Conservation (phyloP, 1,140 invertebrate species). For the Parapsyche elsis region DNA sequence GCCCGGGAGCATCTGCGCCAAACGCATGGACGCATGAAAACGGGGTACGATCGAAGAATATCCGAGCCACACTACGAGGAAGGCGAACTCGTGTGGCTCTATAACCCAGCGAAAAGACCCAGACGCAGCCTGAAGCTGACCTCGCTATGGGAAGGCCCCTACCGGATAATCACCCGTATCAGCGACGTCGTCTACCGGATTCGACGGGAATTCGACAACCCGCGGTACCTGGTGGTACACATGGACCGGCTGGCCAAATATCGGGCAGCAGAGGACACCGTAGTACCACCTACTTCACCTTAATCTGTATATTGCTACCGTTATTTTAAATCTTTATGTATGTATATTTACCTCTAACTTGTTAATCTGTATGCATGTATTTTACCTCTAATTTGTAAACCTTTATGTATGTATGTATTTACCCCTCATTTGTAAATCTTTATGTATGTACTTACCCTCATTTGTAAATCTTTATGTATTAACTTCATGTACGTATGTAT, state of each 20-base stretch:
- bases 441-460: no score
- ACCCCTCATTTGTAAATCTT: no score
- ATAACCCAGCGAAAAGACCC: neutral
- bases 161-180: neutral
- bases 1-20: neutral
- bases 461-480: no score
- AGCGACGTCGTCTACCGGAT: constrained; percentile 2
- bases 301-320: no score
- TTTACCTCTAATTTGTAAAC: no score
- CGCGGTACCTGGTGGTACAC: neutral
- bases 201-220: neutral
- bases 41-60: neutral
- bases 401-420: no score
- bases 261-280: neutral
- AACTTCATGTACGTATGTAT: no score
- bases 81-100: neutral
- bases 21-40: neutral
- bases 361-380: no score
- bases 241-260: neutral
- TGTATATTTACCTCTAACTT: no score
- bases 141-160: neutral
- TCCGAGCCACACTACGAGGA: neutral
- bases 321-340: no score
- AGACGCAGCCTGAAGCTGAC: neutral
- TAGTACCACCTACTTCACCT: no score